These are phyloP conservation scores for Acanthosepion pharaonis DNA, from an alignment of 2,888 invertebrate species.

Conservation along the genomic window DNA sequence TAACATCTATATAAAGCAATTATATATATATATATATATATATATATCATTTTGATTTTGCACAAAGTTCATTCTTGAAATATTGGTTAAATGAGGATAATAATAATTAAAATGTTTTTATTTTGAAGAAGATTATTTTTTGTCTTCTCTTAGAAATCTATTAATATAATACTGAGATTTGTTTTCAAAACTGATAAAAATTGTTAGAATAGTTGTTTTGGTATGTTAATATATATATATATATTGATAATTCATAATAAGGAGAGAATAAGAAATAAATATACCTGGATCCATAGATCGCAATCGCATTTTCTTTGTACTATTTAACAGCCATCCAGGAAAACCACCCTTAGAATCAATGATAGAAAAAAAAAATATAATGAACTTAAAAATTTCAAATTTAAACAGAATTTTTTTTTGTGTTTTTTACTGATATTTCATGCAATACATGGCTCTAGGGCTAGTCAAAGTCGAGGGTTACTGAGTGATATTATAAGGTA, in stretches of 20 bases:
- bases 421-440: too few species aligned
- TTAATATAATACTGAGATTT: neutral
- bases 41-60: too few species aligned
- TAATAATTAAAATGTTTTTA: too few species aligned
- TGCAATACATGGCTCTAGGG: too few species aligned
- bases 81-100: too few species aligned
- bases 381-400: too few species aligned
- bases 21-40: neutral
- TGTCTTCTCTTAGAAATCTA: neutral
- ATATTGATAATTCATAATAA: neutral
- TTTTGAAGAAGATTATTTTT: too few species aligned
- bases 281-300: constrained; percentile 73
- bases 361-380: neutral
- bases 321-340: constrained; percentile 73
- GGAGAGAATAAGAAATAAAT: constrained; percentile 36
- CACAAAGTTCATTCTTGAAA: too few species aligned
- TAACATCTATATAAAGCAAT: too few species aligned
- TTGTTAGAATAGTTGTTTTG: constrained; percentile 54
- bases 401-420: too few species aligned
- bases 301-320: constrained; percentile 67
- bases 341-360: constrained; percentile 71
- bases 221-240: constrained; percentile 52
- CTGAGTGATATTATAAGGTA: too few species aligned
- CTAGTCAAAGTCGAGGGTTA: too few species aligned
- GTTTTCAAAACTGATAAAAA: neutral